phyloP scores from a whole-genome alignment of 2,113 vertebrate species.

The Erythrolamprus reginae region DNA sequence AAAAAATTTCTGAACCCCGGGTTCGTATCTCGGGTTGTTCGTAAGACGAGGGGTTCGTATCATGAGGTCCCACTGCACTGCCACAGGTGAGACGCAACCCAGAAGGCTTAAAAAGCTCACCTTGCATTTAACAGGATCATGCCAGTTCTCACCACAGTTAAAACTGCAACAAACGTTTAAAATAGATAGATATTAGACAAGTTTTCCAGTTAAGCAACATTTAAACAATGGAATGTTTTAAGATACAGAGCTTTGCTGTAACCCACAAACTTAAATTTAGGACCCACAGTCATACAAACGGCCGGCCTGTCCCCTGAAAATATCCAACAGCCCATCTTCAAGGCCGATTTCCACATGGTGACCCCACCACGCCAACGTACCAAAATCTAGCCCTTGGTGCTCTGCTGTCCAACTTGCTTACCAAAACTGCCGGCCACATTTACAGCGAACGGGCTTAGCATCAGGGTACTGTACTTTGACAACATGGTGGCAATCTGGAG shows the following conservation, averaged over 20 bases:
- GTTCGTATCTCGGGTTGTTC: too few species aligned
- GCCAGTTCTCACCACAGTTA: slow-evolving; percentile 99
- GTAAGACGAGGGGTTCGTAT: too few species aligned
- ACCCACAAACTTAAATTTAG: neutral
- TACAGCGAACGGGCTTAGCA: slow-evolving; percentile 98
- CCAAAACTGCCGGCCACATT: slow-evolving; percentile 99
- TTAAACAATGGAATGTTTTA: neutral
- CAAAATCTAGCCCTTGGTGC: neutral
- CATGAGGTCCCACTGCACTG: too few species aligned
- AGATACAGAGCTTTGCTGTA: neutral
- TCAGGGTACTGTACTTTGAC: slow-evolving; percentile 99
- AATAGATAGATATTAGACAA: neutral
- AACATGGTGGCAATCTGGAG: slow-evolving; percentile 98
- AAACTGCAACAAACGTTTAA: slow-evolving; percentile 75
- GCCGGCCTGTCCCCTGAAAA: neutral
- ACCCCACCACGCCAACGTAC: neutral
- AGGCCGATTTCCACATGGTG: neutral
- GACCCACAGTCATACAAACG: neutral
- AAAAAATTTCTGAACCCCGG: too few species aligned
- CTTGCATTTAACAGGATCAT: slow-evolving; percentile 99
- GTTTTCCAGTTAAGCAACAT: neutral
- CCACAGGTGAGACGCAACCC: neutral
- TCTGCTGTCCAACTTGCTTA: slow-evolving; percentile 58
- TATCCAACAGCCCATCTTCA: neutral
- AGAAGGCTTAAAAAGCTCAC: slow-evolving; percentile 59